Evolutionary conservation across 2,113 vertebrate genomes (phyloP), one percentile per base, ranked within the genome.

Genomic region (Rhinichthys klamathensis): DNA sequence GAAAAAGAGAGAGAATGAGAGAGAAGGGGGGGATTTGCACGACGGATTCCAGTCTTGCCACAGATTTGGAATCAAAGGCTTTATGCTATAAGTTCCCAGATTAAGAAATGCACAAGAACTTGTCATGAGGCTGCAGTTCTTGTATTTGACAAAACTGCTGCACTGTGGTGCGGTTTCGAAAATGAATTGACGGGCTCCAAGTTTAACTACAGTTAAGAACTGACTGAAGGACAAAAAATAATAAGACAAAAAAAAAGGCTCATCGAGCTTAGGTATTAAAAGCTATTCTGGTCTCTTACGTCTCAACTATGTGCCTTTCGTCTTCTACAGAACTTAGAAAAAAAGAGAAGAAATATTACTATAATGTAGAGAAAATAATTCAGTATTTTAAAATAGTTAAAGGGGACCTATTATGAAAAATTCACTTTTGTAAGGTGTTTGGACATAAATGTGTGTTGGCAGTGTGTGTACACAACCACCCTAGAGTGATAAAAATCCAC

Each of bases 11-110:
- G 32, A 61, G 78, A 74, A 32, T 32, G 23, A 9, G 63, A 21
- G 56, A 30, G 35, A 65, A 69, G 54, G 72, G 61, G 41, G 41
- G 76, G 74, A 88, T 86, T 35, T 61, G 80, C 67, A 44, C 69
- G 13, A 11, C 46, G 46, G 58, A 83, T 88, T 46, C 75, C 65
- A 65, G 35, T 21, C 77, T 74, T 82, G 38, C 87, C 7, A 15
- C 85, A 90, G 91, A 91, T 91, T 90, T 90, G 83, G 83, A 92
- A 87, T 93, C 89, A 92, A 91, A 92, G 88, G 91, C 88, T 86
- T 89, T 90, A 88, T 88, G 88, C 90, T 91, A 92, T 93, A 92
- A 90, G 89, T 78, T 87, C 88, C 80, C 87, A 92, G 86, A 92
- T 89, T 90, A 93, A 88, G 88, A 91, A 84, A 84, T 86, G 76